Conservation (phyloP, 2,888 invertebrate genomes). For the Brenthis hecate region DNA sequence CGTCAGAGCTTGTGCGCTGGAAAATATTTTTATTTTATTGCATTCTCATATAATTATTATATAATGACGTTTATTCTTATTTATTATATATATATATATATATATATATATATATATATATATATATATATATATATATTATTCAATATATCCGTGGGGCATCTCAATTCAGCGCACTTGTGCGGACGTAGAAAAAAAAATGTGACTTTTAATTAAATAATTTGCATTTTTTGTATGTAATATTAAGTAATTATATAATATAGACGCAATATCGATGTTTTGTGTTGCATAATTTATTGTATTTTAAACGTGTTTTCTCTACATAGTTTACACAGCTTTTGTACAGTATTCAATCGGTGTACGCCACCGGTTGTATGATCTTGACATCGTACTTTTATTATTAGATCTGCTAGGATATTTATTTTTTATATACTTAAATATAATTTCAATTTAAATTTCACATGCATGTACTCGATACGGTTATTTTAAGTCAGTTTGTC, state of each 20-base stretch:
- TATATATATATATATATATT: too few species aligned
- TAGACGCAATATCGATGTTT: conserved; percentile 58
- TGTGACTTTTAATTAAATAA: conserved; percentile 43
- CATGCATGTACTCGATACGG: conserved; percentile 5
- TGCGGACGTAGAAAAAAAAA: conserved; percentile 27
- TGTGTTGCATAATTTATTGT: conserved; percentile 77
- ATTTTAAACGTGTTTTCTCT: conserved; percentile 68
- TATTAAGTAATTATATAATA: conserved; percentile 49
- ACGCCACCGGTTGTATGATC: conserved; percentile 24
- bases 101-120: too few species aligned
- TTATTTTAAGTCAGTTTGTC: conserved; percentile 27
- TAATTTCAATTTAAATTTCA: conserved; percentile 22
- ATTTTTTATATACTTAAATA: conserved; percentile 46
- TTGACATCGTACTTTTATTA: conserved; percentile 27
- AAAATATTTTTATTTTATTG: conserved; percentile 1
- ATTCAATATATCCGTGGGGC: too few species aligned
- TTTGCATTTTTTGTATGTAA: conserved; percentile 53
- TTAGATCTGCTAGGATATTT: conserved; percentile 77
- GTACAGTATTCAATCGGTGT: conserved; percentile 54
- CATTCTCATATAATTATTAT: background rate
- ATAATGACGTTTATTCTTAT: background rate
- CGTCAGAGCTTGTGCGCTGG: conserved; percentile 24
- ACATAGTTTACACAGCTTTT: conserved; percentile 65
- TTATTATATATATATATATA: too few species aligned
- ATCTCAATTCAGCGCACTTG: conserved; percentile 7